Evolutionary conservation across 1,140 invertebrate genomes (phyloP).

Genomic region (Microplitis mediator): DNA sequence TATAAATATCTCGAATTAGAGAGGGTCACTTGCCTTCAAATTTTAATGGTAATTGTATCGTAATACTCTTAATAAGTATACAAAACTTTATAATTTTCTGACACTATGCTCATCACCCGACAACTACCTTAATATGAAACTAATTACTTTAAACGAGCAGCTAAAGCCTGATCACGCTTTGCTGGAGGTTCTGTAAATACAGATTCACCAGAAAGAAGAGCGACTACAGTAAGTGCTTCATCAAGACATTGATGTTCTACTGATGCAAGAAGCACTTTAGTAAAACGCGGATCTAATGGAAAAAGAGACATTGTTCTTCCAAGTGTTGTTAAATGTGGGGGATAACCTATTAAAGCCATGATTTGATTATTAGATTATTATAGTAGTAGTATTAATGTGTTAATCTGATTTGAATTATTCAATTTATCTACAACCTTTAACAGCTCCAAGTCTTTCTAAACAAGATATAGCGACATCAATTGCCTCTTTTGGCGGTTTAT

Average conservation of each 20-base stretch:
- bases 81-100: too few relatives aligned
- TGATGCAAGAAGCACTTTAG: constrained; percentile 82
- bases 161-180: constrained; percentile 57
- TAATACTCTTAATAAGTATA: too few relatives aligned
- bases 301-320: constrained; percentile 89
- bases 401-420: constrained; percentile 13
- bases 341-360: constrained; percentile 46
- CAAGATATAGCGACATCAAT: constrained; percentile 72
- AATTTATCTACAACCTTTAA: constrained; percentile 61
- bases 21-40: too few relatives aligned
- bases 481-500: constrained; percentile 78
- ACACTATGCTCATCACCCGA: too few relatives aligned
- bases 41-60: too few relatives aligned
- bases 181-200: constrained; percentile 63
- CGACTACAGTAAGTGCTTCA: constrained; percentile 77
- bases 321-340: constrained; percentile 74
- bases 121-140: background rate
- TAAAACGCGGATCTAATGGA: constrained; percentile 89
- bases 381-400: constrained; percentile 10
- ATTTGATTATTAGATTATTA: constrained; percentile 6
- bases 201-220: constrained; percentile 73
- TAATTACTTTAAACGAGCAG: constrained; percentile 48
- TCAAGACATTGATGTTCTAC: constrained; percentile 82
- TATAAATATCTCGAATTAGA: too few relatives aligned
- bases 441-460: constrained; percentile 76